These are phyloP conservation scores for Gymnodraco acuticeps DNA, from an alignment of 2,797 vertebrate species.

Conservation along the genomic window DNA sequence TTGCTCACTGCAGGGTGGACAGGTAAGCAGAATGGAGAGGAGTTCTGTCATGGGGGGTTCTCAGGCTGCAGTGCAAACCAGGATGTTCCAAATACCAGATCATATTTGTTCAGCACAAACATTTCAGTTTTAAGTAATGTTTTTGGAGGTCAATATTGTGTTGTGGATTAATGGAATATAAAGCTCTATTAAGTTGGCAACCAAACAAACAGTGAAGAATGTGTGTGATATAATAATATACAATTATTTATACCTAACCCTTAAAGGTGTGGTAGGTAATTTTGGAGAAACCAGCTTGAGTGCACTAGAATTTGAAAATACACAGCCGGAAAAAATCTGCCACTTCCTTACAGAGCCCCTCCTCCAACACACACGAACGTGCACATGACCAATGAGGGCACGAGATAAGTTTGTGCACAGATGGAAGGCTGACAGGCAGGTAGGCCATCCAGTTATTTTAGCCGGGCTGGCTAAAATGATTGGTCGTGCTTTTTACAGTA, in stretches of 20 bases:
- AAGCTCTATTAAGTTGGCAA: neutral
- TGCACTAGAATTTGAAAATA: too few relatives aligned
- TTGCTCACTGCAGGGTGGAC: conserved; percentile 94
- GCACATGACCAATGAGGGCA: too few relatives aligned
- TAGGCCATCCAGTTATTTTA: too few relatives aligned
- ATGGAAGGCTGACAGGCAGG: too few relatives aligned
- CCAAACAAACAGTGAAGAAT: neutral
- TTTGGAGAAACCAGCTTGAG: too few relatives aligned
- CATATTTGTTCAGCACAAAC: neutral
- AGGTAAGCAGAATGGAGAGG: conserved; percentile 83
- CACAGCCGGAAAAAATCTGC: too few relatives aligned
- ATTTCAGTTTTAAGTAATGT: neutral
- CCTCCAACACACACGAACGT: too few relatives aligned
- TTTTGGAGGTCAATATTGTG: neutral
- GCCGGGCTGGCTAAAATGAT: too few relatives aligned
- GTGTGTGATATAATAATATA: conserved; percentile 3
- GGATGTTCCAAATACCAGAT: neutral
- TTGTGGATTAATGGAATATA: neutral
- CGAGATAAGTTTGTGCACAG: too few relatives aligned
- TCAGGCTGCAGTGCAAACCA: neutral
- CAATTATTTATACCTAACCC: neutral
- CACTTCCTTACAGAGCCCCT: too few relatives aligned
- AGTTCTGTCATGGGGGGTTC: neutral
- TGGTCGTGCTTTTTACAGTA: too few relatives aligned
- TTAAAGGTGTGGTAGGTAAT: too few relatives aligned